phyloP scores from a whole-genome alignment of 1,140 invertebrate species.

The Dufourea novaeangliae region DNA sequence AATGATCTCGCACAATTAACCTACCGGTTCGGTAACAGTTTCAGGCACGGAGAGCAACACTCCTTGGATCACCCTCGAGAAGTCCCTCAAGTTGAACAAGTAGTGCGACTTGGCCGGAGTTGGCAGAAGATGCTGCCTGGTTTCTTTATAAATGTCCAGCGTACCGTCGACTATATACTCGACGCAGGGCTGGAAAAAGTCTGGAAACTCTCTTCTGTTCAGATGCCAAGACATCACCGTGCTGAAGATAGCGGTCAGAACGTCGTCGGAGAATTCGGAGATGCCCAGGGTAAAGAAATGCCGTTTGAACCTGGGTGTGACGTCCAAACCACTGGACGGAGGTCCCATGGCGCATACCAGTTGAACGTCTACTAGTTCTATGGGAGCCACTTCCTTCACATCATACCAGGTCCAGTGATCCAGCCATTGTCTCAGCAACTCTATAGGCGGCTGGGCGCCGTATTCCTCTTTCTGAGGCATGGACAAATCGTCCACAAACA shows the following conservation, averaged over 20 bases:
- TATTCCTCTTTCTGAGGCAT: conserved; percentile 94
- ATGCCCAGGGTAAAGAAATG: conserved; percentile 96
- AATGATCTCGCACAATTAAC: conserved; percentile 12
- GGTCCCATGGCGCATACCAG: conserved; percentile 94
- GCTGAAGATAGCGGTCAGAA: conserved; percentile 93
- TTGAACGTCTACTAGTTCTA: conserved; percentile 94
- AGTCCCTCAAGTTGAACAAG: conserved; percentile 96
- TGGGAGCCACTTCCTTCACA: conserved; percentile 90
- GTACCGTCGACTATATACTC: conserved; percentile 93
- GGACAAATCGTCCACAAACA: conserved; percentile 97
- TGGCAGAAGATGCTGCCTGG: conserved; percentile 91
- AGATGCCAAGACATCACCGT: conserved; percentile 97
- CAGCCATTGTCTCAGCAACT: conserved; percentile 95
- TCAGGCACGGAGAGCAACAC: conserved; percentile 71
- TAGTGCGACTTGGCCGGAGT: conserved; percentile 97
- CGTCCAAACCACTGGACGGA: conserved; percentile 90
- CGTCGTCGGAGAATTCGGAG: conserved; percentile 94
- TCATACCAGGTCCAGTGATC: conserved; percentile 97
- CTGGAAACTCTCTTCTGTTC: conserved; percentile 92
- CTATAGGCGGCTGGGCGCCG: conserved; percentile 96
- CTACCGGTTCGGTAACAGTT: conserved; percentile 62
- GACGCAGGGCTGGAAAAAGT: conserved; percentile 93
- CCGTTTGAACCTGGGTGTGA: conserved; percentile 94
- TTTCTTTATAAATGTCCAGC: conserved; percentile 92
- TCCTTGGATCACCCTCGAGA: conserved; percentile 93